phyloP scores from a whole-genome alignment of 2,888 invertebrate species.

The Mesoligia furuncula region DNA sequence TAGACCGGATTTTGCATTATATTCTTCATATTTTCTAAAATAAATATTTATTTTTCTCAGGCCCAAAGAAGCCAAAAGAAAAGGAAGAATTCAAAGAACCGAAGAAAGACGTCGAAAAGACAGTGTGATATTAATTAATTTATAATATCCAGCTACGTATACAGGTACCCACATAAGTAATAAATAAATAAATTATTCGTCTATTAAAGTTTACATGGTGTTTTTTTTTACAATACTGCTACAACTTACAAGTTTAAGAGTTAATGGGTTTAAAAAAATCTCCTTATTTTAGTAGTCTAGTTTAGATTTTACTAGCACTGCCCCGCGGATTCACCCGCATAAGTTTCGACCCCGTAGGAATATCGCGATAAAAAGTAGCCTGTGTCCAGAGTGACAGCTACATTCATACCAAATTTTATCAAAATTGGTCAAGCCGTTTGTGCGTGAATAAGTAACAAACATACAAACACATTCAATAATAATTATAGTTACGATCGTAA shows the following conservation, averaged over 20 bases:
- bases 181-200: constrained; percentile 19
- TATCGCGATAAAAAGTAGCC: too few species aligned
- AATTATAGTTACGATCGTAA: constrained; percentile 34
- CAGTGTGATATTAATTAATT: constrained; percentile 17
- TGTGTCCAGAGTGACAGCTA: too few species aligned
- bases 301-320: too few species aligned
- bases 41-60: constrained; percentile 18
- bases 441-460: too few species aligned
- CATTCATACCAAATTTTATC: too few species aligned
- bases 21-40: not conserved
- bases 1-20: not conserved
- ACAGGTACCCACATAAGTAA: constrained; percentile 27
- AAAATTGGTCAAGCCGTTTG: too few species aligned
- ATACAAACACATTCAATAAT: too few species aligned
- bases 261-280: not conserved
- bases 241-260: not conserved
- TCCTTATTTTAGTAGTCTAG: not conserved
- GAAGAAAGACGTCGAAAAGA: constrained; percentile 39
- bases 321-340: too few species aligned
- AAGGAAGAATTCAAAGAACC: constrained; percentile 30
- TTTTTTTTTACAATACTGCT: not conserved
- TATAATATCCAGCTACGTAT: constrained; percentile 17
- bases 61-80: constrained; percentile 39
- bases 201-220: not conserved
- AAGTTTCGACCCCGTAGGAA: too few species aligned